Base-by-base conservation (phyloP, 2,113 vertebrate genomes). In the Ptychochromis oligacanthus region DNA sequence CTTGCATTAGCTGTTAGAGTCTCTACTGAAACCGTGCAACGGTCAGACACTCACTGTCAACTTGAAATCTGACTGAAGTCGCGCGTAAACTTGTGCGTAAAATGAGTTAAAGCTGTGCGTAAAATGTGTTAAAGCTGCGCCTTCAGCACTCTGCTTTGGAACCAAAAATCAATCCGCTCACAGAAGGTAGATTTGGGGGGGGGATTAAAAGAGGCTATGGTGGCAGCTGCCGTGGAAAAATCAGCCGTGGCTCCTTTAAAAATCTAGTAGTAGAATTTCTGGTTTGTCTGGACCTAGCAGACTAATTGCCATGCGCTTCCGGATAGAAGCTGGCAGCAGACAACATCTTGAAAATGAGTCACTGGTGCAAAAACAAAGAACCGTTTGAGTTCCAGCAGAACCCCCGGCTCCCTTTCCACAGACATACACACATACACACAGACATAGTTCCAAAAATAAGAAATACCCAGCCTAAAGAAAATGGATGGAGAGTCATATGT, bases 221-320 rank as follows among this genome's bases (percentile, higher is more conserved):
- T 60, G 34, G 34, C 26, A 8, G 60, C 78, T 67, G 64, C 81
- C 52, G 57, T 82, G 85, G 64, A 70, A 87, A 56, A 82, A 81
- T 52, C 22, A n/a, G 79, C 57, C 43, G 67, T 92, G 93, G 86
- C 92, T 92, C 92, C 94, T 95, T 95, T 95, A 94, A 95, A 91
- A 94, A 90, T 91, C 94, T 90, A 93, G 93, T 93, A 96, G 96
- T 95, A 95, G 96, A 97, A 95, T 97, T 97, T 97, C 97, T 97
- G 96, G 97, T 97, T 97, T 96, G 97, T 99, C 97, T 99, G 97
- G 94, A 95, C 90, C 83, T 89, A 94, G 93, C 93, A 97, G 97
- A 97, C 97, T 98, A 98, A 99, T 98, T 98, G 97, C 97, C 97
- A 97, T 97, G 97, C 96, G 97, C 97, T 99, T 99, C 98, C 98